phyloP scores from a whole-genome alignment of 2,797 vertebrate species.

The Enteromius unitaeniatus region DNA sequence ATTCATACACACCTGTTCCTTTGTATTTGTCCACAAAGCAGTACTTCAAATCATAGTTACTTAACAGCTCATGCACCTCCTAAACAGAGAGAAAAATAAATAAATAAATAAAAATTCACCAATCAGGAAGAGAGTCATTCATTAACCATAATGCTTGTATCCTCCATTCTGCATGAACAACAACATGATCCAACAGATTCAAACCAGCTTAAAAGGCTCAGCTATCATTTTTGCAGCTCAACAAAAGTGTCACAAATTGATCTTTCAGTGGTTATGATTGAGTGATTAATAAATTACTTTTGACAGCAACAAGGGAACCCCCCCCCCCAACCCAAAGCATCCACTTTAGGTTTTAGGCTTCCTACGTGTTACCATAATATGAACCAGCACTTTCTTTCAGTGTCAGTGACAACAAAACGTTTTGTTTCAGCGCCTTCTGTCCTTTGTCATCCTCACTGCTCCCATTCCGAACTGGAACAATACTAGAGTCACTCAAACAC shows the following conservation, averaged over 20 bases:
- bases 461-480: slow-evolving; percentile 72
- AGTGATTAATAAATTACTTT: not conserved
- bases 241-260: not conserved
- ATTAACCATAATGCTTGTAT: not conserved
- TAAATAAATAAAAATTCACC: not conserved
- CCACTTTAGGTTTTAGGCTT: slow-evolving; percentile 12
- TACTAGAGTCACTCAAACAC: slow-evolving; percentile 50
- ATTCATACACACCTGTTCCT: slow-evolving; percentile 87
- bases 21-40: slow-evolving; percentile 98
- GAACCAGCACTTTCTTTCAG: slow-evolving; percentile 77
- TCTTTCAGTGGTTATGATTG: not conserved
- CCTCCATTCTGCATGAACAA: not conserved
- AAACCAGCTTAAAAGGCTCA: not conserved
- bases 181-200: not conserved
- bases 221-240: not conserved
- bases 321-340: not conserved
- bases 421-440: slow-evolving; percentile 76
- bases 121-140: not conserved
- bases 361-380: slow-evolving; percentile 53
- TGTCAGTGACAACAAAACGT: slow-evolving; percentile 66
- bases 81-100: slow-evolving; percentile 59
- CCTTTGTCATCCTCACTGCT: slow-evolving; percentile 73
- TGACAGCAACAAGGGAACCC: not conserved
- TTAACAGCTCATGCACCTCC: slow-evolving; percentile 93
- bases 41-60: slow-evolving; percentile 93